Conservation (phyloP, 1,140 invertebrate genomes). For the Parapsyche elsis region DNA sequence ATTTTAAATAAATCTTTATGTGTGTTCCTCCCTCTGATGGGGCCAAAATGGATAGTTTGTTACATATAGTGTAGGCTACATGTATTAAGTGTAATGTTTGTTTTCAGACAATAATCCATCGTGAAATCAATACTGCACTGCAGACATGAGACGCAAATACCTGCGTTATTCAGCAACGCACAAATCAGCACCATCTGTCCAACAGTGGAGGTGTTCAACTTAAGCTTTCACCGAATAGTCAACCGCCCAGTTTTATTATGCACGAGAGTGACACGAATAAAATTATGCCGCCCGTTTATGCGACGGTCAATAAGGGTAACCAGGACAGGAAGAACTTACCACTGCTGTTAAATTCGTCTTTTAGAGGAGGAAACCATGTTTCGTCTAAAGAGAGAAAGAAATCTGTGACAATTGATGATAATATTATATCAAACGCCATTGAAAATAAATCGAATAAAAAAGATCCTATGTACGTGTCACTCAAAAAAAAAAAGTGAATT, state of each 20-base stretch:
- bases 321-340: slow-evolving; percentile 52
- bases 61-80: no score
- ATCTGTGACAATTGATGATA: slow-evolving; percentile 48
- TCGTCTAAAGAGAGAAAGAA: slow-evolving; percentile 48
- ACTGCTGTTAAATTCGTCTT: slow-evolving; percentile 54
- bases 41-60: no score
- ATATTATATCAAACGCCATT: slow-evolving; percentile 39
- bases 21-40: no score
- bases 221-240: slow-evolving; percentile 29
- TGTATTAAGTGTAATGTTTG: not conserved
- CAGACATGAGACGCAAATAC: slow-evolving; percentile 74
- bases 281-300: slow-evolving; percentile 59
- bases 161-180: slow-evolving; percentile 49
- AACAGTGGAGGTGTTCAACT: slow-evolving; percentile 31
- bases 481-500: slow-evolving; percentile 49
- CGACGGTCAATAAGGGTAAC: slow-evolving; percentile 56
- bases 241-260: slow-evolving; percentile 18
- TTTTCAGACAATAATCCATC: slow-evolving; percentile 75
- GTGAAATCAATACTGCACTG: slow-evolving; percentile 82
- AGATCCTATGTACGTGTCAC: slow-evolving; percentile 52
- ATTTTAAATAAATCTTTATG: no score
- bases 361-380: slow-evolving; percentile 33
- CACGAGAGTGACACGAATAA: slow-evolving; percentile 39
- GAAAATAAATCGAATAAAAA: slow-evolving; percentile 46
- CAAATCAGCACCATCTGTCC: slow-evolving; percentile 25